Evolutionary conservation across 2,797 vertebrate genomes (phyloP).

Genomic region (Tarsius wallacei): DNA sequence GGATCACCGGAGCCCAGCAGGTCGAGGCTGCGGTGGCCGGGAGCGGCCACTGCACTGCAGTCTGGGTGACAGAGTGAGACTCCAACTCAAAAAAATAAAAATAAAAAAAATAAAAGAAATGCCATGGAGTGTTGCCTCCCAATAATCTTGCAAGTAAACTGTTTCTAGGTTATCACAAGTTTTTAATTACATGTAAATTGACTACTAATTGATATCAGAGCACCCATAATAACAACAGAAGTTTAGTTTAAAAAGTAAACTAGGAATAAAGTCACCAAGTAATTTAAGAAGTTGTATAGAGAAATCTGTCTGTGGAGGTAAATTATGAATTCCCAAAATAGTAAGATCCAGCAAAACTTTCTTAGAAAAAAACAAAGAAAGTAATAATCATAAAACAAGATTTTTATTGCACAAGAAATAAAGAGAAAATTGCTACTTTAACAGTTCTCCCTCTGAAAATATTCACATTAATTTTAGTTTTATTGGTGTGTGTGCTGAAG

Average conservation of each 20-base stretch:
- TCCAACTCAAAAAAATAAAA: no score
- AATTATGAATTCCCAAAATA: neutral
- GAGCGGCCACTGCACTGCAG: no score
- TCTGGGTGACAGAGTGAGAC: no score
- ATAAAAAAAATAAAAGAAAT: no score
- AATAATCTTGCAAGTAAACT: neutral
- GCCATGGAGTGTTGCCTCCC: neutral
- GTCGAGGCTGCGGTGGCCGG: no score
- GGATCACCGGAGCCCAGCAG: no score
- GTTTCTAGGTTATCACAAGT: neutral
- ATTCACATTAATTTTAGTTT: neutral
- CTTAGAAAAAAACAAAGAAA: neutral
- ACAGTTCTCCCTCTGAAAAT: neutral
- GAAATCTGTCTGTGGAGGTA: constrained; percentile 10
- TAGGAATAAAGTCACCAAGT: neutral
- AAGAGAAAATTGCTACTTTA: neutral
- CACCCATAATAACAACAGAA: neutral
- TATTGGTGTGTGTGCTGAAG: neutral
- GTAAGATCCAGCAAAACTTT: neutral
- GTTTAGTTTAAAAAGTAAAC: neutral
- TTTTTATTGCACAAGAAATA: neutral
- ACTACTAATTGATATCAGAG: neutral
- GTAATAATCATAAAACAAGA: neutral
- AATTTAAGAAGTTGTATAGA: neutral
- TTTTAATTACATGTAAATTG: neutral